Evolutionary conservation across 2,888 invertebrate genomes (phyloP).

Genomic region (Cheilosia vernalis): DNA sequence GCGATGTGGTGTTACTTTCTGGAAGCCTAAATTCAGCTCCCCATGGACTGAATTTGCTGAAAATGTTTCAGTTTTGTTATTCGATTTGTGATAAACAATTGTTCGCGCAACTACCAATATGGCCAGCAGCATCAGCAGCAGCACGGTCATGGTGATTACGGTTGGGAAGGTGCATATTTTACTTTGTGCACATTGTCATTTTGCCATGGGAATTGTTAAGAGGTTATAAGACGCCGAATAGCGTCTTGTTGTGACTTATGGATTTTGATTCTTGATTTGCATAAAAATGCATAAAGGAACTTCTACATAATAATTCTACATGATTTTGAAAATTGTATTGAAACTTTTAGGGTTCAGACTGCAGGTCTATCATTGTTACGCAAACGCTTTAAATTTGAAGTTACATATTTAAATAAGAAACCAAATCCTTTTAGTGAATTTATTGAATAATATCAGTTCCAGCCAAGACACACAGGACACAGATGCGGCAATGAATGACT

Average conservation of each 20-base stretch:
- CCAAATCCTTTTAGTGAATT: too few species aligned
- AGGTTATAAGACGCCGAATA: slow-evolving; percentile 5
- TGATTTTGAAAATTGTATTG: too few species aligned
- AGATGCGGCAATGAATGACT: too few species aligned
- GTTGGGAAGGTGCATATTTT: slow-evolving; percentile 44
- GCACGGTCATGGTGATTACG: slow-evolving; percentile 23
- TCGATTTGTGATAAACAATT: slow-evolving; percentile 72
- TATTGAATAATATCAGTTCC: too few species aligned
- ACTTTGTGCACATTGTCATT: slow-evolving; percentile 4
- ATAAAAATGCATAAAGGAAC: slow-evolving; percentile 15
- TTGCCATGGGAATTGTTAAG: slow-evolving; percentile 50
- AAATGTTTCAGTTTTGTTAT: slow-evolving; percentile 67
- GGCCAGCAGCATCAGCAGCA: not conserved
- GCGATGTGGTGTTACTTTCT: slow-evolving; percentile 64
- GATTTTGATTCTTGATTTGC: slow-evolving; percentile 53
- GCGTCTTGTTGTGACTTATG: slow-evolving; percentile 40
- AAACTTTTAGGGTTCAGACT: too few species aligned
- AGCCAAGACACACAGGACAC: too few species aligned
- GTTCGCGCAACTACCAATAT: slow-evolving; percentile 48
- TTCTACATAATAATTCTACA: too few species aligned
- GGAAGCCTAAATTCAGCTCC: slow-evolving; percentile 71
- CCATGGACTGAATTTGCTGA: slow-evolving; percentile 66
- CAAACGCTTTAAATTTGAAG: too few species aligned
- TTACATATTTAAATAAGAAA: too few species aligned
- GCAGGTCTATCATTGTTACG: too few species aligned